These are phyloP conservation scores for Acleris literana DNA, from an alignment of 2,888 invertebrate species.

Conservation along the genomic window DNA sequence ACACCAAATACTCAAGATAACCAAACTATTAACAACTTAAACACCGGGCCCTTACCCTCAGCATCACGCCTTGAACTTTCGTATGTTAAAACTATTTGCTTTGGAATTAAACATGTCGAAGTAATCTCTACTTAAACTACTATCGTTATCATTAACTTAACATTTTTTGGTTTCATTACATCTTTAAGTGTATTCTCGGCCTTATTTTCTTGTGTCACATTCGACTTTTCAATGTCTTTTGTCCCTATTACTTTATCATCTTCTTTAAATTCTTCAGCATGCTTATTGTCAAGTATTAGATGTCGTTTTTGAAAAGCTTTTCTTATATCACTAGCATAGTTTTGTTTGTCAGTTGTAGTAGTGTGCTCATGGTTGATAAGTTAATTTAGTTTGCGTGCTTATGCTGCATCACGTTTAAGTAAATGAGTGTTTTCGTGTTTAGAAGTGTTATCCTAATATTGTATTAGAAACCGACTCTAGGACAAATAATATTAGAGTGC, in stretches of 20 bases:
- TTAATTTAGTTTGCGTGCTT: constrained; percentile 54
- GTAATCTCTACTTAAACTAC: constrained; percentile 45
- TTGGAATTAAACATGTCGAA: constrained; percentile 49
- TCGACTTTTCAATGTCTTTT: constrained; percentile 23
- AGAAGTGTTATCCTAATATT: constrained; percentile 34
- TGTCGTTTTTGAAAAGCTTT: constrained; percentile 13
- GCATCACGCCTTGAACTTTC: constrained; percentile 8
- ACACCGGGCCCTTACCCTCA: constrained; percentile 1
- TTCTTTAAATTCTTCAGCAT: background rate
- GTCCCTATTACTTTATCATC: background rate
- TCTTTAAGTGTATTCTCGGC: constrained; percentile 8
- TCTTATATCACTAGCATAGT: background rate
- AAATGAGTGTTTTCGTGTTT: constrained; percentile 30
- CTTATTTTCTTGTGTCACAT: constrained; percentile 24
- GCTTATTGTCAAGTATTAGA: constrained; percentile 20
- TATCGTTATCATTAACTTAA: constrained; percentile 31
- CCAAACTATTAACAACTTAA: constrained; percentile 24
- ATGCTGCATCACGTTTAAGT: constrained; percentile 41
- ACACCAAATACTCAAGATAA: constrained; percentile 21
- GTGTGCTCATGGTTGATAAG: constrained; percentile 58
- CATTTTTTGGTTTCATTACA: constrained; percentile 26
- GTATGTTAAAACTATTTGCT: constrained; percentile 51
- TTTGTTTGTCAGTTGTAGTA: constrained; percentile 29
- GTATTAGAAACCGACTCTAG: constrained; percentile 18
- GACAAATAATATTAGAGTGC: constrained; percentile 13